A percentile compares a stretch with the other conserved stretches of the same genome.
Evolutionary conservation across 2,113 vertebrate genomes (phyloP).

Genomic region (Athene cunicularia): DNA sequence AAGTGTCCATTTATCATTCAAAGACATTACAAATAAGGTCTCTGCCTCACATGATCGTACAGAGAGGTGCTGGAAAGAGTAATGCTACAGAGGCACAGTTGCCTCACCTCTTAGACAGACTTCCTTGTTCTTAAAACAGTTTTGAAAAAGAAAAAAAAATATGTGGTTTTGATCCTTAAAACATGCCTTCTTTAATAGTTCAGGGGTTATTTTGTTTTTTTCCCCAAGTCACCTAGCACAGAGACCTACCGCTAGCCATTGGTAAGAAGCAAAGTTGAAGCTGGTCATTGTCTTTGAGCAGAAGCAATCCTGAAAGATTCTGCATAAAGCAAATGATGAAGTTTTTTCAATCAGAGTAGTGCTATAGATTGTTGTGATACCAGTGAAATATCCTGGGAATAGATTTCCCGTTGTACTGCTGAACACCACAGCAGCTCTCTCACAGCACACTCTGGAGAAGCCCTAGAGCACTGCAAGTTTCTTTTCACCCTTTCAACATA

Average conservation of each 20-base stretch:
- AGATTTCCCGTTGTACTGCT: background rate
- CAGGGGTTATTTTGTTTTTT: background rate
- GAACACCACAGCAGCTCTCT: background rate
- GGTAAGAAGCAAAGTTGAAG: background rate
- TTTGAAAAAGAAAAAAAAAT: background rate
- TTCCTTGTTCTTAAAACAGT: background rate
- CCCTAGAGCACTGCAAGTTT: background rate
- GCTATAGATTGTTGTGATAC: background rate
- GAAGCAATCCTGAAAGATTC: background rate
- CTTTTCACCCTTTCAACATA: background rate
- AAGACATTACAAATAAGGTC: background rate
- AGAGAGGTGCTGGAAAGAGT: background rate
- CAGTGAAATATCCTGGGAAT: background rate
- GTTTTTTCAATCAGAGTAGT: background rate
- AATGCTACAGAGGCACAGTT: background rate
- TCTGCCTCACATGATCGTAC: accelerated
- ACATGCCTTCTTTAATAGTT: background rate
- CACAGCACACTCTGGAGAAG: background rate
- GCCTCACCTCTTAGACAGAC: background rate
- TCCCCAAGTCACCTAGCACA: background rate
- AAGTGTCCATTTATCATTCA: background rate
- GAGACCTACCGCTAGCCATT: background rate
- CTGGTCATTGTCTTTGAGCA: background rate
- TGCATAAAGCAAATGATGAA: background rate
- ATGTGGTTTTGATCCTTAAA: background rate